Percentiles rank a stretch among this genome's conserved stretches.
Conservation (phyloP, 2,113 vertebrate species). For the Eulemur macaco region DNA sequence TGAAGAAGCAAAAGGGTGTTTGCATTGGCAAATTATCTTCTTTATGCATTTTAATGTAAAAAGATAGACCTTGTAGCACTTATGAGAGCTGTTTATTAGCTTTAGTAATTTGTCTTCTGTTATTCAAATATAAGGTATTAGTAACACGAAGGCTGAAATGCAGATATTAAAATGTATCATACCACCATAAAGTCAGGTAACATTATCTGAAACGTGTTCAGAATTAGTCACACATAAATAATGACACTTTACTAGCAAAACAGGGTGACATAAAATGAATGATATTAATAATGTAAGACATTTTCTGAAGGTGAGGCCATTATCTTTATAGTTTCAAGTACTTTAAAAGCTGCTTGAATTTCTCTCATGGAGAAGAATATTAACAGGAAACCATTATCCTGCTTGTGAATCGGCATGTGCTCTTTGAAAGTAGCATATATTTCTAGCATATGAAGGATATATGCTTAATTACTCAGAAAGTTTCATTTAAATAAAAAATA, state of each 20-base stretch:
- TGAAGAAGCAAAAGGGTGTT: neutral
- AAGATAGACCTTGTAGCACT: neutral
- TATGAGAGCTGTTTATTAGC: neutral
- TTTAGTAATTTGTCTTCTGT: neutral
- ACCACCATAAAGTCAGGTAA: neutral
- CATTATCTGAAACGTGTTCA: constrained; percentile 33
- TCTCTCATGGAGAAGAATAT: constrained; percentile 55
- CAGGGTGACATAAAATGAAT: constrained; percentile 25
- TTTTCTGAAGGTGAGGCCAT: constrained; percentile 42
- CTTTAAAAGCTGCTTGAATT: constrained; percentile 70
- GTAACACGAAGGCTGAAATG: neutral
- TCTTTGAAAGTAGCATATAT: constrained; percentile 32
- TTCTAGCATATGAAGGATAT: neutral
- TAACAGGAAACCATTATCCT: constrained; percentile 56
- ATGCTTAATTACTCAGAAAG: constrained; percentile 31
- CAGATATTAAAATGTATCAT: neutral
- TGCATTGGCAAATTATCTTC: neutral
- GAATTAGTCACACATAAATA: constrained; percentile 29
- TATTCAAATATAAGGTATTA: neutral
- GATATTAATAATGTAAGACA: constrained; percentile 50
- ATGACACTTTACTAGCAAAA: constrained; percentile 25
- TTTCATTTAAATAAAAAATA: constrained; percentile 43
- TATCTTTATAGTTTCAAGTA: constrained; percentile 63
- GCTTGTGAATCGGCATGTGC: neutral
- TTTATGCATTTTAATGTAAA: neutral